These are phyloP conservation scores for Beaufortia kweichowensis DNA, from an alignment of 2,113 vertebrate species.

Conservation along the genomic window DNA sequence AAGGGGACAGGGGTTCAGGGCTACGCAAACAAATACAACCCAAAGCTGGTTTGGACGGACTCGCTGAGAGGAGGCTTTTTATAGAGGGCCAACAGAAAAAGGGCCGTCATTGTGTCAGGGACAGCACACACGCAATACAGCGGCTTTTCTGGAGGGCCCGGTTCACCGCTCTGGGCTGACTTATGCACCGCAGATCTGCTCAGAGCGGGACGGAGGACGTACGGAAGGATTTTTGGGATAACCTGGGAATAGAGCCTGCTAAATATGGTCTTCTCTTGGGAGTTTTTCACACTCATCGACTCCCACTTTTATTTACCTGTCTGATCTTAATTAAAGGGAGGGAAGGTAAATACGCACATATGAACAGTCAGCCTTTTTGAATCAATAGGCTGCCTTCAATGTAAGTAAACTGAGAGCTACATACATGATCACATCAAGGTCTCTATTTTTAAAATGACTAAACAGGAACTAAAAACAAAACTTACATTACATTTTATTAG, in stretches of 20 bases:
- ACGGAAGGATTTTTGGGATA: slow-evolving; percentile 51
- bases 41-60: slow-evolving; percentile 48
- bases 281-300: slow-evolving; percentile 49
- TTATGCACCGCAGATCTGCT: slow-evolving; percentile 61
- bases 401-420: slow-evolving; percentile 27
- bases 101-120: slow-evolving; percentile 53
- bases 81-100: slow-evolving; percentile 51
- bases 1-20: slow-evolving; percentile 53
- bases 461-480: no score
- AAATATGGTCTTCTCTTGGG: slow-evolving; percentile 58
- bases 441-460: no score
- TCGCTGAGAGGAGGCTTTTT: slow-evolving; percentile 60
- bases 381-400: slow-evolving; percentile 51
- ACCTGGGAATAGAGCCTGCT: slow-evolving; percentile 64
- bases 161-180: slow-evolving; percentile 53
- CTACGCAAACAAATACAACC: slow-evolving; percentile 66
- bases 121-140: slow-evolving; percentile 51
- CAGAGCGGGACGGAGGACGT: slow-evolving; percentile 30
- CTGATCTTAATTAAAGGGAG: slow-evolving; percentile 53
- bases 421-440: not conserved
- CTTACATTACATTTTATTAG: no score
- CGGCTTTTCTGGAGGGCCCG: slow-evolving; percentile 47
- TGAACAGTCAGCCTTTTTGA: slow-evolving; percentile 29
- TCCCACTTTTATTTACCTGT: slow-evolving; percentile 52
- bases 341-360: slow-evolving; percentile 49